Conservation (phyloP, 2,113 vertebrate species). For the Heliornis fulica region DNA sequence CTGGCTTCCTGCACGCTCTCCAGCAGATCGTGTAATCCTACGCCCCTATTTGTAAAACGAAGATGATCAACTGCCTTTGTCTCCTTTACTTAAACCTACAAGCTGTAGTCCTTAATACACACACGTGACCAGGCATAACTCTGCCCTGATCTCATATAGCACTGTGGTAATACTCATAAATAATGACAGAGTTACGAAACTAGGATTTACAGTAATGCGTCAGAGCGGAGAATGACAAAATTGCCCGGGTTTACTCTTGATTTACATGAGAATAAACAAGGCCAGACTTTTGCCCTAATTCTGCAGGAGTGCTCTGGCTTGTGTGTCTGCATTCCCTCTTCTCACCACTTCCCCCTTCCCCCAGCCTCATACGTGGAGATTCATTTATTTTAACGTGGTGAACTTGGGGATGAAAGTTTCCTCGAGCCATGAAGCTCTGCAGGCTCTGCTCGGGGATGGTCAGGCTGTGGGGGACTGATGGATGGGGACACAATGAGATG, state of each 20-base stretch:
- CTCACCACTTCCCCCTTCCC: neutral
- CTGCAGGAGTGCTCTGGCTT: neutral
- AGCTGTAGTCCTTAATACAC: neutral
- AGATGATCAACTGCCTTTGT: constrained; percentile 66
- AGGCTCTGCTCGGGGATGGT: neutral
- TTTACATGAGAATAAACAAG: constrained; percentile 59
- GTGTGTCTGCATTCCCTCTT: neutral
- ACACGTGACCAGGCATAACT: constrained; percentile 3
- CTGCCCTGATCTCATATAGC: constrained; percentile 31
- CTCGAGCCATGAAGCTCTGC: rapidly evolving
- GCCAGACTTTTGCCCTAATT: constrained; percentile 40
- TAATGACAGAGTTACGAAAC: constrained; percentile 46
- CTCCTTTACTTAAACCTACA: neutral
- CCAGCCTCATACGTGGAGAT: neutral
- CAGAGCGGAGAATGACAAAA: constrained; percentile 12
- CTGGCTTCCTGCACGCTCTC: constrained; percentile 37
- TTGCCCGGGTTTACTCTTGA: constrained; percentile 24
- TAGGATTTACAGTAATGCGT: constrained; percentile 54
- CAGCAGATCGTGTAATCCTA: constrained; percentile 52
- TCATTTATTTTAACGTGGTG: constrained; percentile 6
- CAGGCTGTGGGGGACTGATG: neutral
- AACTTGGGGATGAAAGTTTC: neutral
- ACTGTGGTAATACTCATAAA: constrained; percentile 16
- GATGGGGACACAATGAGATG: neutral
- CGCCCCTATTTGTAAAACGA: constrained; percentile 33